phyloP scores from a whole-genome alignment of 2,888 invertebrate species.

The Drosophila bunnanda region DNA sequence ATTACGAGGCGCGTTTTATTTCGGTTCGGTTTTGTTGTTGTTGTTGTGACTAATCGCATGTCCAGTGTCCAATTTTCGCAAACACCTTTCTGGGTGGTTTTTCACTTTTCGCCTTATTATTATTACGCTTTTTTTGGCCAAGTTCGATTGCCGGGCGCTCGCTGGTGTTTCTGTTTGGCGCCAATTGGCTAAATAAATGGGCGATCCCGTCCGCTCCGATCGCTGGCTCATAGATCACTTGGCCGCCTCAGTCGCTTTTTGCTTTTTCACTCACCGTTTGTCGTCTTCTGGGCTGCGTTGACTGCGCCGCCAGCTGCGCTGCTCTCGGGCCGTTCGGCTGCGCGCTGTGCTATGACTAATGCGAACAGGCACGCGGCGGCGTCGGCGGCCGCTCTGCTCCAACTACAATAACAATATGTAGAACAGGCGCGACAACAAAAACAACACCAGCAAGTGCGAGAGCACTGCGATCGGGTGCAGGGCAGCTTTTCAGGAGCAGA shows the following conservation, averaged over 20 bases:
- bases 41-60: constrained; percentile 70
- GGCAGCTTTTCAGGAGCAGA: constrained; percentile 21
- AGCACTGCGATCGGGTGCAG: constrained; percentile 29
- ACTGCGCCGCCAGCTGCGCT: constrained; percentile 7
- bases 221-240: constrained; percentile 75
- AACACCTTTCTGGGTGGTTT: constrained; percentile 61
- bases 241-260: constrained; percentile 15
- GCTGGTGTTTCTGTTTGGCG: constrained; percentile 54
- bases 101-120: constrained; percentile 11
- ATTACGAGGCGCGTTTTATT: constrained; percentile 45
- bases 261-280: constrained; percentile 21
- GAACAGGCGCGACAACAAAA: constrained; percentile 57
- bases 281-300: constrained; percentile 60
- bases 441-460: constrained; percentile 67
- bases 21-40: constrained; percentile 13
- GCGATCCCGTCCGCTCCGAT: constrained; percentile 69
- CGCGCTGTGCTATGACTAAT: constrained; percentile 67
- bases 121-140: constrained; percentile 4
- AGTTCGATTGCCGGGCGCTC: constrained; percentile 14
- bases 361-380: constrained; percentile 68
- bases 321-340: constrained; percentile 15
- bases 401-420: constrained; percentile 76
- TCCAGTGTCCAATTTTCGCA: constrained; percentile 64
- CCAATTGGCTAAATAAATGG: constrained; percentile 55
- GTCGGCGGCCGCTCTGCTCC: constrained; percentile 46